A percentile compares a stretch with the other conserved stretches of the same genome.
These are phyloP conservation scores for Planococcus citri DNA, from an alignment of 1,140 invertebrate species.

Conservation along the genomic window DNA sequence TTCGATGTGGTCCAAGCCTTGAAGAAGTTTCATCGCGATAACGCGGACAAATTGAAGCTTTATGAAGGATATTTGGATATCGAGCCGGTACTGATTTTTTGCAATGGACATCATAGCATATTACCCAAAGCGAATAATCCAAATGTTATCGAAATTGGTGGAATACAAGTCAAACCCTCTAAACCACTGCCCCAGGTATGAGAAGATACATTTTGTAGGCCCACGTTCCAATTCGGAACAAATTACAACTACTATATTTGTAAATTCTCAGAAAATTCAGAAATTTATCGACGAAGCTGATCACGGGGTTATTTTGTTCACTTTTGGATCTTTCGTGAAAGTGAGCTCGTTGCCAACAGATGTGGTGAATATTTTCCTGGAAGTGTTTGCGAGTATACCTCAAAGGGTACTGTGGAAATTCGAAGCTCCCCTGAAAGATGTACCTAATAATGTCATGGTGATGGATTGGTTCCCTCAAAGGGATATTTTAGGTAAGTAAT, in stretches of 20 bases:
- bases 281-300: constrained; percentile 30
- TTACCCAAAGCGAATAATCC: constrained; percentile 36
- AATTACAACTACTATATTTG: too few relatives aligned
- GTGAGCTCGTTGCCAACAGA: constrained; percentile 29
- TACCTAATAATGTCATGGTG: constrained; percentile 21
- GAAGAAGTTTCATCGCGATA: neutral
- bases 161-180: constrained; percentile 35
- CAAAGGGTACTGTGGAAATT: constrained; percentile 54
- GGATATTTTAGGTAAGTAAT: constrained; percentile 23
- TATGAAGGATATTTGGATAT: neutral
- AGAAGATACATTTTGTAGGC: neutral
- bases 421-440: constrained; percentile 36
- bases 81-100: neutral
- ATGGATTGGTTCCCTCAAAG: constrained; percentile 24
- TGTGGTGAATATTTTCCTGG: constrained; percentile 33
- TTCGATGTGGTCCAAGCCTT: neutral
- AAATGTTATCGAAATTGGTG: constrained; percentile 43
- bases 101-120: neutral
- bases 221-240: too few relatives aligned
- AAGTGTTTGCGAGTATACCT: constrained; percentile 34
- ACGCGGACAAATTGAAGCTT: neutral
- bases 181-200: neutral
- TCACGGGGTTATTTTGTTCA: constrained; percentile 53
- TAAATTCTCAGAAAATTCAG: constrained; percentile 26
- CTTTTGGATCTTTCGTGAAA: constrained; percentile 42